Percentiles rank a stretch among this genome's conserved stretches.
Conservation (phyloP, 2,888 invertebrate genomes). For the Unio pictorum region DNA sequence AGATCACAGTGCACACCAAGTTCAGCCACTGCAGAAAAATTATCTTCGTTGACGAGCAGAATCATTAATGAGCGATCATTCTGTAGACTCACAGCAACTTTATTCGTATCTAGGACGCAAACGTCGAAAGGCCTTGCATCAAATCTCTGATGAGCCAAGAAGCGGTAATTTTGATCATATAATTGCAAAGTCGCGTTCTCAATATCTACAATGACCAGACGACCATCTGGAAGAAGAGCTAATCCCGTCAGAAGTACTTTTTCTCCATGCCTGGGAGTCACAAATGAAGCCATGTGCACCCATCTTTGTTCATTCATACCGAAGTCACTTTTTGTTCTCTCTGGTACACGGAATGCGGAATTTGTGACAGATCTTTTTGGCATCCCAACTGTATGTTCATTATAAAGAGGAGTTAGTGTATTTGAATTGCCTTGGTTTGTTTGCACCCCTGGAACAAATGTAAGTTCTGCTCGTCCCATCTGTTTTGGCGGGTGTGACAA, state of each 20-base stretch:
- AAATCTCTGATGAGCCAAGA: conserved; percentile 23
- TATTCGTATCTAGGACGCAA: conserved; percentile 20
- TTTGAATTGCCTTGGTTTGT: too few species aligned
- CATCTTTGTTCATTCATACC: conserved; percentile 12
- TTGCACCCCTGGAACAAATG: too few species aligned
- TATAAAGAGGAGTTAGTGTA: too few species aligned
- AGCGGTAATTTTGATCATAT: conserved; percentile 15
- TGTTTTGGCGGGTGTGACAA: too few species aligned
- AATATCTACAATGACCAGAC: conserved; percentile 28
- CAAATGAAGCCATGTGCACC: conserved; percentile 25
- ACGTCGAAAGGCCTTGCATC: conserved; percentile 37
- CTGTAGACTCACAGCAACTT: conserved; percentile 34
- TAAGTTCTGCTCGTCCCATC: too few species aligned
- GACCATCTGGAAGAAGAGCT: conserved; percentile 20
- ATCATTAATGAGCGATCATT: conserved; percentile 31
- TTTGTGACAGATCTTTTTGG: too few species aligned
- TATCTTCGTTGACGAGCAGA: conserved; percentile 20
- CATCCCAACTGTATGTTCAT: too few species aligned
- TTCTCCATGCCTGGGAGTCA: conserved; percentile 21
- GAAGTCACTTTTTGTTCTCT: too few species aligned
- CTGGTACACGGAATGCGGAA: too few species aligned
- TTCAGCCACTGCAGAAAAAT: conserved; percentile 28
- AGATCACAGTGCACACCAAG: conserved; percentile 34
- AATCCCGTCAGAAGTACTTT: conserved; percentile 29
- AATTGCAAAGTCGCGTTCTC: conserved; percentile 34